phyloP scores from a whole-genome alignment of 2,113 vertebrate genomes.

The Esox niger region DNA sequence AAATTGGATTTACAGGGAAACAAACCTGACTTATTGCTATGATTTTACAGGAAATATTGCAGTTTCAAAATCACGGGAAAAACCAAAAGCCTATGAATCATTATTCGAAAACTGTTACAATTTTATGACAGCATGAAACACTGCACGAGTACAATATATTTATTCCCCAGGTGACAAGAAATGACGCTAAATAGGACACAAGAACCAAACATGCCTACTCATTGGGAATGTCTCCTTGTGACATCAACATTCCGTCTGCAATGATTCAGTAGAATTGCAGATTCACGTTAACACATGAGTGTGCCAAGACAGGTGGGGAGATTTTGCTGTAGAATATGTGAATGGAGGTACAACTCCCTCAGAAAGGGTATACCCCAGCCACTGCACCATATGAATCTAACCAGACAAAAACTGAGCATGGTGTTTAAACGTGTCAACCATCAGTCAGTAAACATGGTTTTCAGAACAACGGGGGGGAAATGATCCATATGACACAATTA shows the following conservation, averaged over 20 bases:
- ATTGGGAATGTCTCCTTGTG: too few relatives aligned
- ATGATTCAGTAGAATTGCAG: neutral
- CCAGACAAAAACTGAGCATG: neutral
- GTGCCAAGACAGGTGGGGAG: neutral
- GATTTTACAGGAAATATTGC: neutral
- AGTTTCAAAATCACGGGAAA: slow-evolving; percentile 1
- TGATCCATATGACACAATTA: neutral
- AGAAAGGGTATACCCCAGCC: neutral
- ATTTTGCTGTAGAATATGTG: neutral
- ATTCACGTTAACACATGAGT: neutral
- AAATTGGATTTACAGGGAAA: neutral
- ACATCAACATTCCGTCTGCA: too few relatives aligned
- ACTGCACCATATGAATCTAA: neutral
- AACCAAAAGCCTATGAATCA: neutral
- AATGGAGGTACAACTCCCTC: neutral
- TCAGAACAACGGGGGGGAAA: neutral
- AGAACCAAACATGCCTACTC: too few relatives aligned
- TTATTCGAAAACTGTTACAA: neutral
- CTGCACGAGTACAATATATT: neutral
- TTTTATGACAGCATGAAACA: neutral
- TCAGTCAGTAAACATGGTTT: neutral
- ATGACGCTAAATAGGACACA: too few relatives aligned
- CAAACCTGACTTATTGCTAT: neutral
- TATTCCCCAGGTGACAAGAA: too few relatives aligned
- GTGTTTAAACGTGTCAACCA: neutral